A percentile compares a stretch with the other conserved stretches of the same genome.
Conservation (phyloP, 2,888 invertebrate genomes). For the Eristalinus aeneus region DNA sequence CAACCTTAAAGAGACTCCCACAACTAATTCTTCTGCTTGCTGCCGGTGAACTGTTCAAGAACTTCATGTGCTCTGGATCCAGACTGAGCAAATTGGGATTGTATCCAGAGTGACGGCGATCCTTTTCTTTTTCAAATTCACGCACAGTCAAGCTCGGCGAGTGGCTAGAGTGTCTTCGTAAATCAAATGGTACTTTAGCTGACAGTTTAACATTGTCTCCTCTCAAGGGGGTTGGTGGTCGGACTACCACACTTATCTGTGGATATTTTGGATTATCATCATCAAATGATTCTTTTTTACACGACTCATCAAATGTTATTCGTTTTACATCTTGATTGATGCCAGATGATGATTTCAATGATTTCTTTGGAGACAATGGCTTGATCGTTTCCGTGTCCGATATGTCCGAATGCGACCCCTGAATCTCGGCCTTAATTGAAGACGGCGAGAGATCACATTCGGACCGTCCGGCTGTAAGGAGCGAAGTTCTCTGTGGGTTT, state of each 20-base stretch:
- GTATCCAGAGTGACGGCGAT: constrained; percentile 81
- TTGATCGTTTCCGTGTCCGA: constrained; percentile 67
- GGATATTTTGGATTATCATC: constrained; percentile 82
- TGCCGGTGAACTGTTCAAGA: constrained; percentile 89
- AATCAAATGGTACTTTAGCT: constrained; percentile 78
- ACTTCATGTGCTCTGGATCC: constrained; percentile 85
- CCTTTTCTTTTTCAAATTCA: constrained; percentile 81
- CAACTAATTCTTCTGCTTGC: constrained; percentile 95
- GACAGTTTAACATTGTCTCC: constrained; percentile 83
- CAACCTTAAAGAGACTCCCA: constrained; percentile 91
- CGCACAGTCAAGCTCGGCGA: constrained; percentile 81
- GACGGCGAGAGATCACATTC: constrained; percentile 75
- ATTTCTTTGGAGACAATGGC: constrained; percentile 41
- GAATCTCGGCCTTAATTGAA: constrained; percentile 55
- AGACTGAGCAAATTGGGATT: constrained; percentile 84
- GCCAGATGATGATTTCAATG: constrained; percentile 38
- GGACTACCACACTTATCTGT: constrained; percentile 87
- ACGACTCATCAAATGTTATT: constrained; percentile 81
- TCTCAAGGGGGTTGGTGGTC: constrained; percentile 88
- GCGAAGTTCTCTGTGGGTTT: constrained; percentile 32
- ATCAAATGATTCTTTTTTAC: constrained; percentile 81
- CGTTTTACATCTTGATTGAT: constrained; percentile 79
- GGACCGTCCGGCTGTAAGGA: constrained; percentile 70
- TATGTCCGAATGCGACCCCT: constrained; percentile 71
- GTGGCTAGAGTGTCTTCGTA: constrained; percentile 81